These are phyloP conservation scores for Laticauda colubrina DNA, from an alignment of 2,113 vertebrate species.

Conservation along the genomic window DNA sequence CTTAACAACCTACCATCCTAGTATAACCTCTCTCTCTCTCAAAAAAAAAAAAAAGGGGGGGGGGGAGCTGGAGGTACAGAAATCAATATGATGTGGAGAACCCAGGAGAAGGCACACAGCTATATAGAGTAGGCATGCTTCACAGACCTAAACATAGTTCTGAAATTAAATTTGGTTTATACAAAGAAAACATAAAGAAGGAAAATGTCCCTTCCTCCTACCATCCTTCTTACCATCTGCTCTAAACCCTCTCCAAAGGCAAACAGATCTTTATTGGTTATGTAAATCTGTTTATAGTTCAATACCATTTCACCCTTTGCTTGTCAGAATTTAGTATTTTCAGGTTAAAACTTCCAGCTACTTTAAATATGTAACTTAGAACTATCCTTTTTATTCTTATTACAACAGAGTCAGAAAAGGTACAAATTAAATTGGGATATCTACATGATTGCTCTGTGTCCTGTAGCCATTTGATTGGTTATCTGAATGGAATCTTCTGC, in stretches of 20 bases:
- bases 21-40: neutral
- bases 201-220: neutral
- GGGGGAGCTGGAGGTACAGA: neutral
- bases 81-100: neutral
- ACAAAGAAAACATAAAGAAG: neutral
- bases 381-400: neutral
- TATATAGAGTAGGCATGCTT: neutral
- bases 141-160: neutral
- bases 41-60: neutral
- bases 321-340: neutral
- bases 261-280: neutral
- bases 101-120: neutral
- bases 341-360: neutral
- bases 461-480: neutral
- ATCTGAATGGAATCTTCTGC: neutral
- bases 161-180: neutral
- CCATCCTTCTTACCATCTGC: neutral
- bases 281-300: neutral
- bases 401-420: neutral
- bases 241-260: neutral
- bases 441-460: neutral
- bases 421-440: neutral
- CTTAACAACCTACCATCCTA: neutral
- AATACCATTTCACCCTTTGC: neutral
- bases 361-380: neutral